These are phyloP conservation scores for Gambusia yucatana DNA, from an alignment of 2,797 vertebrate species.

Conservation along the genomic window DNA sequence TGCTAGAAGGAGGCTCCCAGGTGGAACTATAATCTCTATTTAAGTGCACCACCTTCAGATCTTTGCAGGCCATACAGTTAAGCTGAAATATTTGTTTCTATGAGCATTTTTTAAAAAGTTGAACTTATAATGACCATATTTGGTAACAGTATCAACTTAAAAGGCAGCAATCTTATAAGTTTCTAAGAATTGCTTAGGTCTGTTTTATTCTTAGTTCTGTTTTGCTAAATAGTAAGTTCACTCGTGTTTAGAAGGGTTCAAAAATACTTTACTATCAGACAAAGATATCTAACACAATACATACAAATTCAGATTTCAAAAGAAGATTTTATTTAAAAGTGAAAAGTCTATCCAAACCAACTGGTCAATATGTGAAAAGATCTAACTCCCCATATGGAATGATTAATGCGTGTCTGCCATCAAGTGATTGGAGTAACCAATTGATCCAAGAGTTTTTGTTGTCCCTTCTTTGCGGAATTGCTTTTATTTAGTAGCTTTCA, in stretches of 20 bases:
- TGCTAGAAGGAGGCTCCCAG: conserved; percentile 54
- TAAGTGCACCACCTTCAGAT: conserved; percentile 50
- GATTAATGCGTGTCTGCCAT: neutral
- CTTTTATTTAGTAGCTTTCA: neutral
- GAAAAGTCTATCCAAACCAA: neutral
- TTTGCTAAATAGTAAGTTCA: neutral
- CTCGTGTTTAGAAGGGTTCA: neutral
- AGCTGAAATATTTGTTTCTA: conserved; percentile 18
- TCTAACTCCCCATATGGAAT: neutral
- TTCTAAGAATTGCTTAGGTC: no score
- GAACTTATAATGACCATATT: conserved; percentile 27
- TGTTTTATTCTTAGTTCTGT: neutral
- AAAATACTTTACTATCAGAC: neutral
- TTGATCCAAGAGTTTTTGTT: neutral
- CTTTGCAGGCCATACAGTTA: conserved; percentile 33
- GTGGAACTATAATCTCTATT: conserved; percentile 61
- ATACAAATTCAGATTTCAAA: neutral
- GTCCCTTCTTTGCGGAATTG: neutral
- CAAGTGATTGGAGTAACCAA: neutral
- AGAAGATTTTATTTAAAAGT: neutral
- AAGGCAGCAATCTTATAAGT: neutral
- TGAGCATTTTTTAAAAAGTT: conserved; percentile 17
- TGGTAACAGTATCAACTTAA: conserved; percentile 13
- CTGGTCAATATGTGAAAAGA: neutral
- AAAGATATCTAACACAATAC: neutral